Evolutionary conservation across 2,888 invertebrate species (phyloP).

Genomic region (Pseudoips prasinana): DNA sequence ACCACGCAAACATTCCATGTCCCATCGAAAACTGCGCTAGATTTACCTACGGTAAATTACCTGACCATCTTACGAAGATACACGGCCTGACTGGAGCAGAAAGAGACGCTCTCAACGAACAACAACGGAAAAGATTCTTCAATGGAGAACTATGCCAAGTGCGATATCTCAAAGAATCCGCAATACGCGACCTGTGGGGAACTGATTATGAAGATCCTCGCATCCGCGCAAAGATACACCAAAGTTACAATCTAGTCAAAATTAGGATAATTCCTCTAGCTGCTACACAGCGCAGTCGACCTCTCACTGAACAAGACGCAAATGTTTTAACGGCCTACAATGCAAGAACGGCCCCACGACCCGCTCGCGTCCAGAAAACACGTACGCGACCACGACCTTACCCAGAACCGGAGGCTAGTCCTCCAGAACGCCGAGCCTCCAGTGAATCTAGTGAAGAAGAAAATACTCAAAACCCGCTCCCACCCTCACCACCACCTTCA

Average conservation of each 20-base stretch:
- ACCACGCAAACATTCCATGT: constrained; percentile 78
- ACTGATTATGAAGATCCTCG: constrained; percentile 74
- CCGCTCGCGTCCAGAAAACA: constrained; percentile 61
- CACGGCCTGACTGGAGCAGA: constrained; percentile 76
- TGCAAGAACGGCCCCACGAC: constrained; percentile 73
- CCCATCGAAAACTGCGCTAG: constrained; percentile 78
- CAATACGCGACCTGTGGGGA: constrained; percentile 78
- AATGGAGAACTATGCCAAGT: constrained; percentile 81
- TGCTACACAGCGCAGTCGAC: constrained; percentile 70
- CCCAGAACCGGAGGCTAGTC: constrained; percentile 54
- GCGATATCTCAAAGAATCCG: constrained; percentile 73
- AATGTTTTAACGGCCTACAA: constrained; percentile 78
- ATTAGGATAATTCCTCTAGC: constrained; percentile 76
- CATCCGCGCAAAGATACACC: constrained; percentile 74
- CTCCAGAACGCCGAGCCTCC: constrained; percentile 61
- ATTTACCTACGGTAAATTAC: constrained; percentile 77
- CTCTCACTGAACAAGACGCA: constrained; percentile 76
- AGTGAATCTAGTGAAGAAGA: constrained; percentile 78
- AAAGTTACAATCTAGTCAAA: constrained; percentile 75
- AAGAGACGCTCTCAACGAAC: constrained; percentile 74
- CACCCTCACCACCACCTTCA: constrained; percentile 71
- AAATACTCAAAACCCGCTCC: constrained; percentile 62
- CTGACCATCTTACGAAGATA: constrained; percentile 76
- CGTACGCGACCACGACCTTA: constrained; percentile 66
- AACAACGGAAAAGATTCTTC: constrained; percentile 76